Evolutionary conservation across 2,888 invertebrate genomes (phyloP).

Genomic region (Andrena bucephala): DNA sequence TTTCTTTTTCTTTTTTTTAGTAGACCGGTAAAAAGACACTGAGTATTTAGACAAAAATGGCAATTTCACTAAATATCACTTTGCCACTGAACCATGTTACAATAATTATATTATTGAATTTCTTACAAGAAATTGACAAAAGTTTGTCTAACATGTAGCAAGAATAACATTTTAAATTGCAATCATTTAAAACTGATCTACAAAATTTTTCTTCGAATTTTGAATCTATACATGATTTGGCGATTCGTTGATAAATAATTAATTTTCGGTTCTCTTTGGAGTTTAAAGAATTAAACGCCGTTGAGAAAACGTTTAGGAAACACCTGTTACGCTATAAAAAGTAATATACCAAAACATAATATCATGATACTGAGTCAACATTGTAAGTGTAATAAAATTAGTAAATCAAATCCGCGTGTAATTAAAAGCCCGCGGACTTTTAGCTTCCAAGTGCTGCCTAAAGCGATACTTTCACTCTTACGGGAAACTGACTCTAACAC

Average conservation of each 20-base stretch:
- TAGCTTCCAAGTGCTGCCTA: neutral
- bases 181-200: neutral
- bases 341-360: conserved; percentile 20
- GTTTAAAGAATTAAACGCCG: conserved; percentile 7
- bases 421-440: conserved; percentile 11
- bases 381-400: conserved; percentile 22
- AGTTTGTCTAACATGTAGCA: conserved; percentile 27
- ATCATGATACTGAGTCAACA: conserved; percentile 15
- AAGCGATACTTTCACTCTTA: conserved; percentile 33
- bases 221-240: neutral
- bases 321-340: conserved; percentile 3
- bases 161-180: conserved; percentile 2
- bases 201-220: neutral
- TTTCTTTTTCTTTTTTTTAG: neutral
- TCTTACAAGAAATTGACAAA: conserved; percentile 26
- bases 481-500: conserved; percentile 3
- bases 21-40: conserved; percentile 50
- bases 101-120: conserved; percentile 18
- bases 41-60: conserved; percentile 53
- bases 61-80: conserved; percentile 51
- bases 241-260: conserved; percentile 6
- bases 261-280: conserved; percentile 39
- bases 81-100: conserved; percentile 18
- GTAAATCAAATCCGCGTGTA: conserved; percentile 8
- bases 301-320: conserved; percentile 23